Conservation (phyloP, 2,888 invertebrate genomes). For the Chymomyza amoena region DNA sequence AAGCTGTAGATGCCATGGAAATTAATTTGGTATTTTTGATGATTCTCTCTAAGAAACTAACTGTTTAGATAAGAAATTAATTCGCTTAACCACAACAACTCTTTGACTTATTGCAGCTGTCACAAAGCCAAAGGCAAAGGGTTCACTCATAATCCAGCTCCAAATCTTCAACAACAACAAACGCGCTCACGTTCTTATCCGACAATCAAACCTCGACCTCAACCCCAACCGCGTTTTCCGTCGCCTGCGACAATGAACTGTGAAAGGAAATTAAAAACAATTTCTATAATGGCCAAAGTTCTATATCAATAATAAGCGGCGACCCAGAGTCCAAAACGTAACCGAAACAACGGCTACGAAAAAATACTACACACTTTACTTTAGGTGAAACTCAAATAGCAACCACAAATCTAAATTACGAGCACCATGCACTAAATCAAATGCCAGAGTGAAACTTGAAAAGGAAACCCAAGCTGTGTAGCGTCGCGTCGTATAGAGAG, state of each 20-base stretch:
- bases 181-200: background rate
- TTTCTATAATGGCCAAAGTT: conserved; percentile 11
- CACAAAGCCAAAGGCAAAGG: background rate
- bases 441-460: conserved; percentile 47
- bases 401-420: conserved; percentile 69
- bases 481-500: too few species aligned
- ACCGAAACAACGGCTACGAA: background rate
- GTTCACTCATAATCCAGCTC: background rate
- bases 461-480: conserved; percentile 55
- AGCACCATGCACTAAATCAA: conserved; percentile 63
- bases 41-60: too few species aligned
- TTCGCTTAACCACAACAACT: background rate
- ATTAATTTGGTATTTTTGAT: too few species aligned
- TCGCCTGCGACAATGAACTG: conserved; percentile 34
- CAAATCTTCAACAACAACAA: conserved; percentile 4
- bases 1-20: too few species aligned
- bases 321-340: background rate
- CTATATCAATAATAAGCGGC: background rate
- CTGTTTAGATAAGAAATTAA: background rate
- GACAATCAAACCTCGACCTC: background rate
- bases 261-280: conserved; percentile 53
- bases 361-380: conserved; percentile 3
- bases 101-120: background rate
- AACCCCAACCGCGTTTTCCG: background rate
- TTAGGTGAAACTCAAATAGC: conserved; percentile 36